phyloP scores from a whole-genome alignment of 1,140 invertebrate genomes.

The Anoplophora glabripennis region DNA sequence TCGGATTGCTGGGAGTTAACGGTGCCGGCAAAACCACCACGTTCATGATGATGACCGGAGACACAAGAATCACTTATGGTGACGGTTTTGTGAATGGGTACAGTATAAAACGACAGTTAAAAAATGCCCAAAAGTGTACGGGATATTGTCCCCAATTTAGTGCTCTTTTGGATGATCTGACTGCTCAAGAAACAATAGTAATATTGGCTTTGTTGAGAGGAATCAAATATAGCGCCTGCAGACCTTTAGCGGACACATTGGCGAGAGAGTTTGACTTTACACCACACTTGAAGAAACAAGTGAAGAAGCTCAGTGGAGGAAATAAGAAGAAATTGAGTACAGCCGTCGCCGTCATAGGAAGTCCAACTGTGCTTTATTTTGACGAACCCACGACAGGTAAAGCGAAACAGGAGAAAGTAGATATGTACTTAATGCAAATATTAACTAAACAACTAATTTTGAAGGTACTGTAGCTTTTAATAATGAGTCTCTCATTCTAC shows the following conservation, averaged over 20 bases:
- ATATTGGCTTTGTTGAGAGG: slow-evolving; percentile 77
- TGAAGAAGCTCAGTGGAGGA: slow-evolving; percentile 77
- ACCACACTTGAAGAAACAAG: slow-evolving; percentile 56
- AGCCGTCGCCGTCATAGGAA: slow-evolving; percentile 87
- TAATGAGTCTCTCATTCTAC: too few relatives aligned
- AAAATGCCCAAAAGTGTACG: slow-evolving; percentile 58
- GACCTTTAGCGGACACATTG: slow-evolving; percentile 44
- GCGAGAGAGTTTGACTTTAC: slow-evolving; percentile 52
- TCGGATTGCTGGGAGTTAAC: slow-evolving; percentile 86
- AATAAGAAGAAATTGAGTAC: slow-evolving; percentile 95
- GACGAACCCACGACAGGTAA: slow-evolving; percentile 78
- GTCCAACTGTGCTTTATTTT: slow-evolving; percentile 85
- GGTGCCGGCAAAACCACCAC: slow-evolving; percentile 77
- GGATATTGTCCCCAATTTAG: slow-evolving; percentile 85
- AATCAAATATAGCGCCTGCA: slow-evolving; percentile 54
- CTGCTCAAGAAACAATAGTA: slow-evolving; percentile 71
- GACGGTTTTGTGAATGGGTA: slow-evolving; percentile 46
- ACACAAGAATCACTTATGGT: slow-evolving; percentile 55
- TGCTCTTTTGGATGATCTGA: slow-evolving; percentile 77
- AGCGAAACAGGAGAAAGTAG: neutral
- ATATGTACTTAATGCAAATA: slow-evolving; percentile 4
- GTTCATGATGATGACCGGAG: slow-evolving; percentile 88
- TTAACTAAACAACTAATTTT: too few relatives aligned
- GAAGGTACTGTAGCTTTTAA: too few relatives aligned
- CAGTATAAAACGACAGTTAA: slow-evolving; percentile 55